These are phyloP conservation scores for Mercenaria mercenaria DNA, from an alignment of 1,140 invertebrate species.

Conservation along the genomic window DNA sequence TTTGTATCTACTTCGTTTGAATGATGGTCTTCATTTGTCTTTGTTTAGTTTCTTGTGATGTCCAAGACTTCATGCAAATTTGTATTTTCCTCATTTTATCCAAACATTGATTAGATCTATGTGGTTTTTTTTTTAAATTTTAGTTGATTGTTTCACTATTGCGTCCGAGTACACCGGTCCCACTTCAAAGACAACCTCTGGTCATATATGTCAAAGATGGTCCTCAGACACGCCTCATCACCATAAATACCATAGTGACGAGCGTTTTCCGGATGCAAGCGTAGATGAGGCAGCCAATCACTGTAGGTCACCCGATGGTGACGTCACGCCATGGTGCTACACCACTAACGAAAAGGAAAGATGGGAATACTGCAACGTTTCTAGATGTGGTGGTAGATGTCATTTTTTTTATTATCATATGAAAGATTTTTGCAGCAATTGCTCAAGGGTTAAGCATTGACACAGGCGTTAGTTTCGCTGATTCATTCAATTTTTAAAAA, in stretches of 20 bases:
- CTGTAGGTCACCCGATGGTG: conserved; percentile 97
- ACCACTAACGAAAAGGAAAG: conserved; percentile 90
- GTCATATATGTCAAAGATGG: conserved; percentile 74
- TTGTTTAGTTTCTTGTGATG: no score
- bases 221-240: conserved; percentile 64
- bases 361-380: conserved; percentile 69
- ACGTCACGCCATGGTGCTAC: conserved; percentile 98
- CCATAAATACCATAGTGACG: conserved; percentile 87
- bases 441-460: no score
- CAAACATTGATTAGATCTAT: no score
- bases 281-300: conserved; percentile 94
- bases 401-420: no score
- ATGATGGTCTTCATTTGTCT: no score
- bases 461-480: no score
- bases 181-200: conserved; percentile 59
- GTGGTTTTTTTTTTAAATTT: background rate
- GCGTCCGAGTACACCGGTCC: conserved; percentile 65
- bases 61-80: no score
- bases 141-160: conserved; percentile 25
- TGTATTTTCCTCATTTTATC: no score
- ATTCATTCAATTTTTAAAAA: no score
- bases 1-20: no score
- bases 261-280: conserved; percentile 93
- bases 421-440: no score
- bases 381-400: conserved; percentile 36